A percentile compares a stretch with the other conserved stretches of the same genome.
phyloP scores from a whole-genome alignment of 2,888 invertebrate genomes.

The Melanargia galathea region DNA sequence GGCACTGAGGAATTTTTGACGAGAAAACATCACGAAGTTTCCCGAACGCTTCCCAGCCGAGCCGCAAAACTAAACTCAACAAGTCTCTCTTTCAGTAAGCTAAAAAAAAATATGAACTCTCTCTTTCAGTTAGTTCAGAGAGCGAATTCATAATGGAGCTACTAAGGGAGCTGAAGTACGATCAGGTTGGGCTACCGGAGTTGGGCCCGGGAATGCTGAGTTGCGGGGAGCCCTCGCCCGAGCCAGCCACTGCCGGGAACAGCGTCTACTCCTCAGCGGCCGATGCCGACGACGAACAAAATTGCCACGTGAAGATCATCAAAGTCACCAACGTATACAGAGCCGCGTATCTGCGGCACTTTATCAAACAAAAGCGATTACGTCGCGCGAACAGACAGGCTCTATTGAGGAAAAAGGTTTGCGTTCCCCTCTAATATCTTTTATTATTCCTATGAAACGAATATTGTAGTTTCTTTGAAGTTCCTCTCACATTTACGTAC shows the following conservation, averaged over 20 bases:
- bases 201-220: constrained; percentile 49
- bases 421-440: neutral
- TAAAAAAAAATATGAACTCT: too few relatives aligned
- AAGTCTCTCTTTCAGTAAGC: too few relatives aligned
- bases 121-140: constrained; percentile 62
- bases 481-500: neutral
- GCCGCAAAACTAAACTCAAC: too few relatives aligned
- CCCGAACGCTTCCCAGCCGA: too few relatives aligned
- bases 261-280: constrained; percentile 61
- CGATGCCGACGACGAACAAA: constrained; percentile 56
- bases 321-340: constrained; percentile 75
- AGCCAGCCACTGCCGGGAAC: constrained; percentile 47
- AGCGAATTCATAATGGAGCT: constrained; percentile 58
- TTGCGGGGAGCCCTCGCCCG: constrained; percentile 49
- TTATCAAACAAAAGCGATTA: constrained; percentile 68
- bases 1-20: too few relatives aligned
- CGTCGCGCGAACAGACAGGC: constrained; percentile 64
- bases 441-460: neutral
- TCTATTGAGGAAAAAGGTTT: constrained; percentile 67
- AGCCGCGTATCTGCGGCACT: constrained; percentile 70
- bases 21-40: too few relatives aligned
- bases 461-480: neutral
- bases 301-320: constrained; percentile 68
- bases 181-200: constrained; percentile 49
- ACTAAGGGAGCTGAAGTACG: constrained; percentile 59